Conservation (phyloP, 2,797 vertebrate species). For the Pipistrellus kuhlii region DNA sequence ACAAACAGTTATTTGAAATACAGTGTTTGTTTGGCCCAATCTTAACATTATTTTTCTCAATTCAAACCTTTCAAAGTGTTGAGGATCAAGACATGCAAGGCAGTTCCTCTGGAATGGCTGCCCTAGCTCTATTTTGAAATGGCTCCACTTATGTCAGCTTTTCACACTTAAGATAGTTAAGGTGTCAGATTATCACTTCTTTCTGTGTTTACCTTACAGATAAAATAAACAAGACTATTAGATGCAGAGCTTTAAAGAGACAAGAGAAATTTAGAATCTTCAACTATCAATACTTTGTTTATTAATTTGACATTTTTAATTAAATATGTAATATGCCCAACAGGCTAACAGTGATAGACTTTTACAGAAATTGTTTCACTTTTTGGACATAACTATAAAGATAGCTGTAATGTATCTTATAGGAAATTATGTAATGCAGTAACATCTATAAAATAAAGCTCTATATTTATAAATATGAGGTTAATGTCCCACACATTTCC, state of each 20-base stretch:
- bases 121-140: neutral
- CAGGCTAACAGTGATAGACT: neutral
- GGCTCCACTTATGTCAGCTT: neutral
- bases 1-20: neutral
- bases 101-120: neutral
- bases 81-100: neutral
- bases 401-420: neutral
- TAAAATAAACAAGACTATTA: conserved; percentile 25
- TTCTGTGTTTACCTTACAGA: neutral
- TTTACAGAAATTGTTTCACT: neutral
- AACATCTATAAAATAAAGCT: conserved; percentile 32
- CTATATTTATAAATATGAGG: neutral
- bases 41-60: neutral
- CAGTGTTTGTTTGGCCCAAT: neutral
- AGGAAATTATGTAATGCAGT: neutral
- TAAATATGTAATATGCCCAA: conserved; percentile 19
- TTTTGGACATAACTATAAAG: neutral
- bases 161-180: neutral
- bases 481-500: neutral
- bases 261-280: conserved; percentile 53
- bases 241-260: neutral
- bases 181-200: neutral
- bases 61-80: neutral
- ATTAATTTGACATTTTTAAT: conserved; percentile 8
- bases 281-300: neutral